These are phyloP conservation scores for Rhagoletis zephyria DNA, from an alignment of 1,140 invertebrate genomes.

Conservation along the genomic window DNA sequence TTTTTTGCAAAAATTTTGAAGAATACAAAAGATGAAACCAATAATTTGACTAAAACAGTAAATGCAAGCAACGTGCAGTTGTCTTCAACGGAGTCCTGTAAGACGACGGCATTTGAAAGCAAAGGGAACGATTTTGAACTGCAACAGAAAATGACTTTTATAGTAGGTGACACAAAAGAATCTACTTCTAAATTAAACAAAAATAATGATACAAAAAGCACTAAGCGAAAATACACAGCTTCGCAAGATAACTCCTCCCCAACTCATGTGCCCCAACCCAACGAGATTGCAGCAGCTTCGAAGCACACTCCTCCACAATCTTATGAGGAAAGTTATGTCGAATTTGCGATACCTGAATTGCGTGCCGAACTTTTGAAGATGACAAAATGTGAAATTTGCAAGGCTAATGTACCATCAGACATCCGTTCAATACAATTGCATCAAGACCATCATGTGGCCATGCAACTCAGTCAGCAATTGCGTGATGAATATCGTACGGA, in stretches of 20 bases:
- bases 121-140: background rate
- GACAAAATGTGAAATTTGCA: constrained; percentile 75
- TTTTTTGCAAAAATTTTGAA: constrained; percentile 54
- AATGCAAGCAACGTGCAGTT: background rate
- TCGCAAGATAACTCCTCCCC: background rate
- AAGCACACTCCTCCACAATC: background rate
- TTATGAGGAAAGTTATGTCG: constrained; percentile 61
- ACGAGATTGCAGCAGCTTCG: background rate
- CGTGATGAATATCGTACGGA: constrained; percentile 65
- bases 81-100: background rate
- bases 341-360: constrained; percentile 63
- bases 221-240: background rate
- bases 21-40: background rate
- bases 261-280: too few species aligned
- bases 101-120: background rate
- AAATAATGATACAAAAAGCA: background rate
- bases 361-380: constrained; percentile 68
- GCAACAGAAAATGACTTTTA: background rate
- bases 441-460: constrained; percentile 78
- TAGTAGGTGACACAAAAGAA: background rate
- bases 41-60: background rate
- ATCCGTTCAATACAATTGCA: constrained; percentile 74
- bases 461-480: constrained; percentile 76
- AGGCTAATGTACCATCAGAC: constrained; percentile 69
- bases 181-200: too few species aligned